Evolutionary conservation across 2,888 invertebrate genomes (phyloP), one percentile per base, ranked within the genome.

Genomic region (Protodeltote pygarga): DNA sequence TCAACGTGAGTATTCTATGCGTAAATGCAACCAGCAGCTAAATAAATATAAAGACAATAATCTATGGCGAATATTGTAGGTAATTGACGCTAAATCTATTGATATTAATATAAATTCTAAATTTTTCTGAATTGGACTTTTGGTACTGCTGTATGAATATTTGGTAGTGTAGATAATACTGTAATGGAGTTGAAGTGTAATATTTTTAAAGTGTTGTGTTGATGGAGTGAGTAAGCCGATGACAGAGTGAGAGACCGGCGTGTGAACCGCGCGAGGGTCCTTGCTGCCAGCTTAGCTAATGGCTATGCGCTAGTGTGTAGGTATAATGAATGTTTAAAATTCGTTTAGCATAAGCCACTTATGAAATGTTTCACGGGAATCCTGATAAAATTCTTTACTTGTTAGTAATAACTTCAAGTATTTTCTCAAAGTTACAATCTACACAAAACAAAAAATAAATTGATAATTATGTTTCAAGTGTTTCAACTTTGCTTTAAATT

Each of bases 181-280:
- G 14, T 19, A 25, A 37, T 61, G 23, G 16, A 38, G 19, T 34
- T 23, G 5, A 32, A 13, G 23, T 41, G 38, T 48, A 41, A 28
- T 54, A 50, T 64, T 50, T 50, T 50, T 68, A 51, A 66, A 60
- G 47, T 45, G 42, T 35, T 41, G 66, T 70, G 80, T 63, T 74
- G 82, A 85, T 71, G 53, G 75, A 80, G 55, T 68, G 60, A 83
- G 63, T 75, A 67, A 59, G 61, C 23, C 53, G 84, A 67, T 75
- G 84, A 81, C 75, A 71, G 73, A 66, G 57, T 68, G 65, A 64
- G 67, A 64, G 61, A 37, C 47, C 37, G 44, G 71, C 81, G 85
- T 86, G 86, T 75, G 86, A 86, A 83, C 52, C 27, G 21, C 11
- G 23, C 31, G 31, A 29, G 28, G 42, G 28, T 39, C 31, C 35